Percentiles rank a stretch among this genome's conserved stretches.
Conservation (phyloP, 1,140 invertebrate species). For the Plodia interpunctella region DNA sequence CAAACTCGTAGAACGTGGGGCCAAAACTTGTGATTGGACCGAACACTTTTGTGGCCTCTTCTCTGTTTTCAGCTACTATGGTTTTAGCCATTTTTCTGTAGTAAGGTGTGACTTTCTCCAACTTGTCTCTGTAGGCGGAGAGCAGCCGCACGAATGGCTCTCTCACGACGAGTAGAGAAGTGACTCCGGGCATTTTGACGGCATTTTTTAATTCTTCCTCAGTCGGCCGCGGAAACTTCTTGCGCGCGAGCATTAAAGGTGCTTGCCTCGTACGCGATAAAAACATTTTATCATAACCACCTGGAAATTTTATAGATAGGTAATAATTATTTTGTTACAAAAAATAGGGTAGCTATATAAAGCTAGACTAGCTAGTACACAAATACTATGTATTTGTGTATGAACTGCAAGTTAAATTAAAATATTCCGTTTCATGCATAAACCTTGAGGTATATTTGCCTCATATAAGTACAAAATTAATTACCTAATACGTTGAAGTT, state of each 20-base stretch:
- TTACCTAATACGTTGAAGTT: conserved; percentile 85
- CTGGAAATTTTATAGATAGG: conserved; percentile 42
- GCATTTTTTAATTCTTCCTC: conserved; percentile 74
- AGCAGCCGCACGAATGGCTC: conserved; percentile 94
- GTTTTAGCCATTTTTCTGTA: conserved; percentile 83
- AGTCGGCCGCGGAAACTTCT: conserved; percentile 79
- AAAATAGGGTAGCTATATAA: no score
- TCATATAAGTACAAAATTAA: conserved; percentile 1
- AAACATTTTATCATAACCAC: conserved; percentile 79
- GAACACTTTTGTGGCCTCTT: conserved; percentile 52
- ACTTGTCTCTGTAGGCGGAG: conserved; percentile 94
- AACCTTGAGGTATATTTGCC: no score
- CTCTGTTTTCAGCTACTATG: conserved; percentile 79
- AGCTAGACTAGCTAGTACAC: no score
- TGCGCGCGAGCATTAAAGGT: conserved; percentile 79
- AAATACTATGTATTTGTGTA: no score
- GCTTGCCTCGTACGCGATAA: conserved; percentile 76
- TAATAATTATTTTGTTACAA: neutral
- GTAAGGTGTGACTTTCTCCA: conserved; percentile 84
- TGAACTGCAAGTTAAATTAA: no score
- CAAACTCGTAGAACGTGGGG: conserved; percentile 85
- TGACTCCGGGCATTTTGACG: conserved; percentile 72
- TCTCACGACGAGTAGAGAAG: conserved; percentile 90
- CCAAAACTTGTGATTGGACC: conserved; percentile 68
- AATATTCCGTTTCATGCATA: no score